Evolutionary conservation across 1,140 invertebrate genomes (phyloP), one percentile per base, ranked within the genome.

Genomic region (Aphis gossypii): DNA sequence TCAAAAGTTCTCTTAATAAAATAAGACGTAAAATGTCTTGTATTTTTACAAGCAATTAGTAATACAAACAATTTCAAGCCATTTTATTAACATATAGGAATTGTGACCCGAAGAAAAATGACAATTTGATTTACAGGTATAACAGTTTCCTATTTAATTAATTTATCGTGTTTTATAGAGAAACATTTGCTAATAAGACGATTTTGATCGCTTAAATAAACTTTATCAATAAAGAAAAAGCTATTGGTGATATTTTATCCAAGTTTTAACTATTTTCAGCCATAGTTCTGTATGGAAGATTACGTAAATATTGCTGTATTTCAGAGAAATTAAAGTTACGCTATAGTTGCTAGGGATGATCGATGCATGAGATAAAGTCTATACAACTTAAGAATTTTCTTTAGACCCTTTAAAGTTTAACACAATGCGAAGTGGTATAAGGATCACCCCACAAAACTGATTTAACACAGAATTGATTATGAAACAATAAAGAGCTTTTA

Each of bases 401-500:
- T 76, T n/a, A 76, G 60, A 76, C 14, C 60, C 60, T 76, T 18
- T n/a, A 18, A n/a, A 76, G 60, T n/a, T 76, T 76, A 76, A 76
- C 5, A 76, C 60, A 68, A 68, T 30, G 30, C 60, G 14, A 76
- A 76, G 60, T 76, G 30, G 30, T 76, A 76, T n/a, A 76, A 76
- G n/a, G 30, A 76, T 76, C 60, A 51, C 14, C 60, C 30, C 14
- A 21, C 7, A 18, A n/a, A 25, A n/a, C 14, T 76, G 30, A 76
- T 76, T 76, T 76, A n/a, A 76, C n/a, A 76, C 60, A 76, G 30
- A 76, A n/a, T 76, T 76, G 60, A 76, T n/a, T n/a, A 76, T 76
- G 60, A 76, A 76, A 76, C 60, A 76, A 76, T 76, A 76, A n/a
- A 76, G 60, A 76, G 60, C 60, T 76, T 76, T 76, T 76, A 76